Base-by-base conservation (phyloP, 1,140 invertebrate genomes). In the Drosophila leontia region DNA sequence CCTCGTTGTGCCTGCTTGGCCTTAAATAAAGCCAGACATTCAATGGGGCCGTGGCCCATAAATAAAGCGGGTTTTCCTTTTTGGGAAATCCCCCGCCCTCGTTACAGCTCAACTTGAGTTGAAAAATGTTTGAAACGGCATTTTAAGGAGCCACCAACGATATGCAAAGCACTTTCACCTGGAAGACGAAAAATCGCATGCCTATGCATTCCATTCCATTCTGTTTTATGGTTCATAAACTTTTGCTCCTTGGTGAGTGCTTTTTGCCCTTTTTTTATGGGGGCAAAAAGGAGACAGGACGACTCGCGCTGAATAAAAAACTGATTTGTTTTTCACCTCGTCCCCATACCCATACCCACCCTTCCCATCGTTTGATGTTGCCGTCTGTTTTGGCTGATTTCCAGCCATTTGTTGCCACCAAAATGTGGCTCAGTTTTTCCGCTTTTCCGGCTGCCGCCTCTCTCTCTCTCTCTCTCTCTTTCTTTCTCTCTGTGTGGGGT, bases 171-270 rank as follows among this genome's bases (percentile, higher is more conserved):
- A 37, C 41, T 35, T 44, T 37, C 41, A 61, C 51, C 51, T 53
- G 48, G 51, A 47, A 29, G 12, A 37, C 42, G 17, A 48, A 76
- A 80, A 82, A 72, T 67, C 75, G 75, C 76, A 78, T 79, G 67
- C 75, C 75, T 78, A 71, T 78, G 75, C 76, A 78, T 71, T 48
- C 47, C 75, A 59, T 78, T 71, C 65, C 75, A 79, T 51, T 70
- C 76, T 78, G 75, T 78, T 79, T 78, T 78, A 79, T 78, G 76
- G 76, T 78, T 79, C 76, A 79, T 79, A 79, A 79, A 79, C 76
- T 78, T 79, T 72, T n/a, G 67, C 70, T 72, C 68, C 65, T 78
- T 26, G 65, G 75, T 63, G 65, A 78, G 75, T 78, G 74, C 56
- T 69, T 70, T 60, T 69, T 47, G 56, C 57, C 67, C 51, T 58